Evolutionary conservation across 2,113 vertebrate genomes (phyloP).

Genomic region (Anser cygnoides): DNA sequence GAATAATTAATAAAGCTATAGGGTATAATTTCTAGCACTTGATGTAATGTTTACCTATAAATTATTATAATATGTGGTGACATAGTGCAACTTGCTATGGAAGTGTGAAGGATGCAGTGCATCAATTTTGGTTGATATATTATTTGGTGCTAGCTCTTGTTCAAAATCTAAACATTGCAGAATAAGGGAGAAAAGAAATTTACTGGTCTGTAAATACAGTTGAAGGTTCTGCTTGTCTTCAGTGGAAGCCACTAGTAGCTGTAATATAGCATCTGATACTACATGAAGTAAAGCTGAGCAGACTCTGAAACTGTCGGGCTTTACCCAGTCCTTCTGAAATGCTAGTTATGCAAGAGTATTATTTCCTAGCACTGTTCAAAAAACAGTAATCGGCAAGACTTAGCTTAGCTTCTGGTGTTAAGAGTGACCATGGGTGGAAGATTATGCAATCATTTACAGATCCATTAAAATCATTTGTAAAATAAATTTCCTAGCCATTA

Average conservation of each 20-base stretch:
- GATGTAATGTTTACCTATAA: conserved; percentile 35
- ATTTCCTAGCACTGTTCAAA: background rate
- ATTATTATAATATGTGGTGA: background rate
- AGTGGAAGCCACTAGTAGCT: background rate
- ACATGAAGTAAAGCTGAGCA: background rate
- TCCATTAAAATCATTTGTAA: background rate
- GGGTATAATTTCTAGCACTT: background rate
- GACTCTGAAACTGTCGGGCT: background rate
- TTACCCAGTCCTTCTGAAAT: background rate
- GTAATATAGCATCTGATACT: background rate
- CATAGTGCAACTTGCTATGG: background rate
- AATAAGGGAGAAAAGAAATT: background rate
- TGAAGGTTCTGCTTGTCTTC: background rate
- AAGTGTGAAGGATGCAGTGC: background rate
- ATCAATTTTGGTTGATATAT: background rate
- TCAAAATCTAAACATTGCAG: background rate
- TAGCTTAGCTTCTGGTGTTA: background rate
- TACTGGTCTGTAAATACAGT: background rate
- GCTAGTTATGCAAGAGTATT: background rate
- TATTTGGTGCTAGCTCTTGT: background rate
- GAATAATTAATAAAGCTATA: conserved; percentile 15
- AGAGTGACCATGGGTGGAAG: background rate
- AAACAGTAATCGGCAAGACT: background rate
- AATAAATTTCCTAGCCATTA: background rate
- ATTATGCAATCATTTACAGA: background rate